Base-by-base conservation (phyloP, 2,888 invertebrate genomes). In the Dinocampus coccinellae region DNA sequence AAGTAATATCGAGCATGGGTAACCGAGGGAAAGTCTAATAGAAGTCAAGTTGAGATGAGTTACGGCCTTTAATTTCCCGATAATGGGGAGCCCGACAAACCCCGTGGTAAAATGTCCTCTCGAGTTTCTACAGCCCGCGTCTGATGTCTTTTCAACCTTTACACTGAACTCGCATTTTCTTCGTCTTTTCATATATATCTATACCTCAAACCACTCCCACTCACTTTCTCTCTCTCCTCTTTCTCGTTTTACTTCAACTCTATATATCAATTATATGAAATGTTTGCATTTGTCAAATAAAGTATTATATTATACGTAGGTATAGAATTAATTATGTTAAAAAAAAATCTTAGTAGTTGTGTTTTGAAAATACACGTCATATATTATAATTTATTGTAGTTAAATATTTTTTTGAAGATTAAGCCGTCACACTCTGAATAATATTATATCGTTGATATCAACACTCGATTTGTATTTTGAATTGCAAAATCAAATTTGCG, bases 61-160 rank as follows among this genome's bases (percentile, higher is more conserved):
- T 84, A 84, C 83, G 81, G 84, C 81, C 80, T 84, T 85, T 84
- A 84, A 84, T 85, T 84, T 84, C 79, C 81, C 82, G 84, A 85
- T 85, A 84, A 85, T 84, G 81, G 83, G 75, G 70, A 74, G 78
- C 79, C 79, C 75, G 63, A 78, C 78, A 77, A 79, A 80, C 76
- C 79, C 79, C 76, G 63, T 69, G 34, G 73, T 65, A 55, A 66
- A 71, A 52, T 62, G 64, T 33, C 65, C 53, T 58, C 58, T 39
- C 68, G 47, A 65, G 61, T 63, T 42, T 20, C 61, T 60, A 69
- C 55, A 60, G n/a, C 70, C 62, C 62, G 20, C 69, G 69, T 74
- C 72, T 70, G 42, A 62, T 70, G 65, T 55, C 61, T 68, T 69
- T 70, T 33, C 68, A 60, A 47, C 22, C 61, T 33, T n/a, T 58